These are phyloP conservation scores for Mirounga angustirostris DNA, from an alignment of 2,113 vertebrate genomes.

Conservation along the genomic window DNA sequence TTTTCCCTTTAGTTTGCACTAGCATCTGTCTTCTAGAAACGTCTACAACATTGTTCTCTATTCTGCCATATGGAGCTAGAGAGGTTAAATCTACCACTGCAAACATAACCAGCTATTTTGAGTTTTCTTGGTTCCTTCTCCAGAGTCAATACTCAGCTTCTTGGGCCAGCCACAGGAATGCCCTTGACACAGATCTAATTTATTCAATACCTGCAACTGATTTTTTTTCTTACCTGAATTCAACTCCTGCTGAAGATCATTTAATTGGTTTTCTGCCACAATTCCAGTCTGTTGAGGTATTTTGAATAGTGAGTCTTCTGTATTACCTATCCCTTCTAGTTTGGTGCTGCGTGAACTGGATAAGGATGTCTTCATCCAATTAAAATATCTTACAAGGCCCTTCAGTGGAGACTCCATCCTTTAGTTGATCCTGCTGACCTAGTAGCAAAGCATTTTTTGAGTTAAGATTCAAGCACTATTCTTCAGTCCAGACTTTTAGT, in stretches of 20 bases:
- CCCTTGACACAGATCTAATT: background rate
- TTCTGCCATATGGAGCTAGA: background rate
- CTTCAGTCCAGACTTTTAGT: background rate
- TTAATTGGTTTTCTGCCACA: conserved; percentile 18
- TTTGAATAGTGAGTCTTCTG: background rate
- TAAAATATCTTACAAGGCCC: background rate
- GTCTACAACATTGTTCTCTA: background rate
- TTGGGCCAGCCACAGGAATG: background rate
- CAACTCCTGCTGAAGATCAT: background rate
- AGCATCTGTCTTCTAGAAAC: background rate
- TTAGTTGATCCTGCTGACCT: background rate
- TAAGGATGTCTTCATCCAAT: background rate
- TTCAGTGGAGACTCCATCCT: background rate
- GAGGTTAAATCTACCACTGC: background rate
- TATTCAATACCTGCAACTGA: background rate
- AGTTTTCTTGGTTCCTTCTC: conserved; percentile 4
- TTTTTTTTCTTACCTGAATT: background rate
- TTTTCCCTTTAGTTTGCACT: background rate
- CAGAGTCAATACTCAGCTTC: background rate
- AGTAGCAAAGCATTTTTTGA: background rate
- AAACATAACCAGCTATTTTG: background rate
- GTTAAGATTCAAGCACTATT: background rate
- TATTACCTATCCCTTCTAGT: background rate
- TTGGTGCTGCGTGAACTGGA: background rate
- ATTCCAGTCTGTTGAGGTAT: background rate